phyloP scores from a whole-genome alignment of 2,888 invertebrate genomes.

The Heteropelma amictum region DNA sequence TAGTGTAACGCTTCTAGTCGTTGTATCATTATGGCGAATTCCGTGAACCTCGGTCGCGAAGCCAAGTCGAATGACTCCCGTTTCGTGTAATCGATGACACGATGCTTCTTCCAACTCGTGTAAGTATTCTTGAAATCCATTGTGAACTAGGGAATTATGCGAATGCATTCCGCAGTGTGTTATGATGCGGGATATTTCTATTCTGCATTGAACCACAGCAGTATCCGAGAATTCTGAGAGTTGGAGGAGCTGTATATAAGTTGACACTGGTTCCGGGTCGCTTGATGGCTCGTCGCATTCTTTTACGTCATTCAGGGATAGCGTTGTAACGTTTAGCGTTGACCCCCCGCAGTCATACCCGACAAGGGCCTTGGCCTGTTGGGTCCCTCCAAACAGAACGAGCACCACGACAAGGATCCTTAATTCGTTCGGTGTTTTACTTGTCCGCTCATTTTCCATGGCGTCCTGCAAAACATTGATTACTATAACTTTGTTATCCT shows the following conservation, averaged over 20 bases:
- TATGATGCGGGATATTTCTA: background rate
- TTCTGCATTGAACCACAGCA: background rate
- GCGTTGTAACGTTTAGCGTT: constrained; percentile 27
- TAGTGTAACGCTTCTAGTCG: constrained; percentile 23
- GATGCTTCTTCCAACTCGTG: too few species aligned
- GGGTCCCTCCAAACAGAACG: background rate
- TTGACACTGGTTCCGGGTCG: background rate
- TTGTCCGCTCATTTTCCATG: background rate
- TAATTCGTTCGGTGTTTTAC: too few species aligned
- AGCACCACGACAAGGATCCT: background rate
- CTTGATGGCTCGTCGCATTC: constrained; percentile 13
- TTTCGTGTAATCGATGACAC: too few species aligned
- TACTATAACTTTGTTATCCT: background rate
- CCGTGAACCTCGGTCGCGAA: background rate
- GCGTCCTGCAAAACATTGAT: background rate
- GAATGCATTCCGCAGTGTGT: constrained; percentile 9
- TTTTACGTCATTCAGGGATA: constrained; percentile 11
- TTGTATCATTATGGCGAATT: background rate
- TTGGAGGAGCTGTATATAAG: background rate
- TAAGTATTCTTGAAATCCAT: too few species aligned
- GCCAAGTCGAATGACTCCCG: background rate
- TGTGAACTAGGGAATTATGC: background rate
- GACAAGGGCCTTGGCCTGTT: background rate
- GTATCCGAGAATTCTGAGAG: background rate
- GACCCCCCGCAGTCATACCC: constrained; percentile 42